Conservation (phyloP, 2,888 invertebrate genomes). For the Phragmatobia fuliginosa region DNA sequence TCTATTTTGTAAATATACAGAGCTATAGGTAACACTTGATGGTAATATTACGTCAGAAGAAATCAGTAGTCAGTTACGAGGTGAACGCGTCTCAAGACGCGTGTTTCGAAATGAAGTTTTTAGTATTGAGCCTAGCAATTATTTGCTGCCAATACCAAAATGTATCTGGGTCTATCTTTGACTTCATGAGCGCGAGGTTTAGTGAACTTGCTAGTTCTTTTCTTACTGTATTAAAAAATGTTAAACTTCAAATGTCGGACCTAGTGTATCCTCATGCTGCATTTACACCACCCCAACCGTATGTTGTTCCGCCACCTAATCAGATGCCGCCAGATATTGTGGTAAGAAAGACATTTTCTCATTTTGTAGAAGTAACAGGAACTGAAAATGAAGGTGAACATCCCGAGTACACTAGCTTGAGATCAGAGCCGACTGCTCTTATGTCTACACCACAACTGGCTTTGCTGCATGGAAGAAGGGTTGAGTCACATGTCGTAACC, state of each 20-base stretch:
- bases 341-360: conserved; percentile 46
- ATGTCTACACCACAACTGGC: conserved; percentile 69
- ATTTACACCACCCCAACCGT: not conserved
- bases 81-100: conserved; percentile 14
- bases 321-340: conserved; percentile 20
- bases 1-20: conserved; percentile 39
- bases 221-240: conserved; percentile 37
- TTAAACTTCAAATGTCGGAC: conserved; percentile 44
- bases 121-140: conserved; percentile 32
- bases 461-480: conserved; percentile 62
- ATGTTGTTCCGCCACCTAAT: not conserved
- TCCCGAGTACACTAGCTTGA: conserved; percentile 47
- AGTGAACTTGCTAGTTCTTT: conserved; percentile 48
- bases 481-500: conserved; percentile 67
- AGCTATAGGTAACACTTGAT: conserved; percentile 15
- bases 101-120: conserved; percentile 42
- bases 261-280: conserved; percentile 27
- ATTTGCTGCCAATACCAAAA: conserved; percentile 42
- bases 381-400: conserved; percentile 39
- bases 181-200: conserved; percentile 49
- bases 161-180: conserved; percentile 52
- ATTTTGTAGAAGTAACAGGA: conserved; percentile 50
- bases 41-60: conserved; percentile 20
- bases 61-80: conserved; percentile 26
- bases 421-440: conserved; percentile 56